phyloP scores from a whole-genome alignment of 2,797 vertebrate genomes.

The Micropoecilia bifurca region DNA sequence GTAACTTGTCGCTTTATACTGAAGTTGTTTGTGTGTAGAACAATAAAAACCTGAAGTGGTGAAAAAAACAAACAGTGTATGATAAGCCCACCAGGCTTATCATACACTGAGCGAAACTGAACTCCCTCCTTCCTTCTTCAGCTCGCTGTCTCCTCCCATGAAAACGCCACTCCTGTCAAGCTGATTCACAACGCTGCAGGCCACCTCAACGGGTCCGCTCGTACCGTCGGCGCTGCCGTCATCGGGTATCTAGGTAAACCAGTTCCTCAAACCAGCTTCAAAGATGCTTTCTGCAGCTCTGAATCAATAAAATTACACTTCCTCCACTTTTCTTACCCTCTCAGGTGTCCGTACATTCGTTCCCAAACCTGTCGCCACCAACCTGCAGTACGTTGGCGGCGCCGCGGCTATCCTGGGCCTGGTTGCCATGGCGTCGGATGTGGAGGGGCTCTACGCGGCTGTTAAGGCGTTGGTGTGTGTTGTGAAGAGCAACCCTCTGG shows the following conservation, averaged over 20 bases:
- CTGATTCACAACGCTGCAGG: constrained; percentile 94
- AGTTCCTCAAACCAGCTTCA: background rate
- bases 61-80: no score
- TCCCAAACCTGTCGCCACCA: constrained; percentile 95
- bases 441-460: constrained; percentile 96
- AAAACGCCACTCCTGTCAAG: constrained; percentile 97
- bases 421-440: constrained; percentile 98
- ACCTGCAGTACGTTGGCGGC: constrained; percentile 95
- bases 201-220: constrained; percentile 93
- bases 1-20: no score
- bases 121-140: constrained; percentile 45
- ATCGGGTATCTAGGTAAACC: constrained; percentile 94
- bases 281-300: no score
- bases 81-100: no score
- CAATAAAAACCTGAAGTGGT: no score
- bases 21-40: no score
- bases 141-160: constrained; percentile 96
- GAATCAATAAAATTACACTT: background rate
- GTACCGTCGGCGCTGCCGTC: constrained; percentile 92
- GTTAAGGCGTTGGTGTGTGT: constrained; percentile 98
- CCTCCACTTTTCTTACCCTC: background rate
- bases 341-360: constrained; percentile 95
- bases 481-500: constrained; percentile 96
- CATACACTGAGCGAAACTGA: background rate
- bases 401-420: constrained; percentile 96